These are phyloP conservation scores for Ellobius talpinus DNA, from an alignment of 2,113 vertebrate genomes.

Conservation along the genomic window DNA sequence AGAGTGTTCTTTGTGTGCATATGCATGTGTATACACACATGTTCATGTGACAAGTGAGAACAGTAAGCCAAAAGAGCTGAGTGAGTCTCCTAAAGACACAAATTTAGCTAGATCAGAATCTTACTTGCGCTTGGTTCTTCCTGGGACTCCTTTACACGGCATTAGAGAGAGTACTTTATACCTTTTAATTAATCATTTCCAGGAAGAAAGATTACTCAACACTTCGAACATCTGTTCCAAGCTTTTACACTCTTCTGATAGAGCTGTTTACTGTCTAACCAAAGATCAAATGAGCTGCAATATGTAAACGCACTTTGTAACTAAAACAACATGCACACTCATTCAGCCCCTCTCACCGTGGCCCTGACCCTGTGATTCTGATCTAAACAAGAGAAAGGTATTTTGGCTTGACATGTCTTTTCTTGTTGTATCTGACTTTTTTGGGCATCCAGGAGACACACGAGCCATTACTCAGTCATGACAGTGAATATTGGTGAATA, in stretches of 20 bases:
- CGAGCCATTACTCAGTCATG: background rate
- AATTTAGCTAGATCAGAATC: background rate
- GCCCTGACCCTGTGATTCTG: background rate
- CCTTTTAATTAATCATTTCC: conserved; percentile 75
- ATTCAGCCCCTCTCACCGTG: background rate
- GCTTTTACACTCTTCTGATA: conserved; percentile 48
- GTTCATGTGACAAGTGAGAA: background rate
- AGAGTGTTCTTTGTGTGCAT: background rate
- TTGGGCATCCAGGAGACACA: background rate
- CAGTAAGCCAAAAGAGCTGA: background rate
- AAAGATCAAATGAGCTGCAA: conserved; percentile 60
- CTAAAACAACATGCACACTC: background rate
- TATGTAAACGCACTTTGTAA: conserved; percentile 63
- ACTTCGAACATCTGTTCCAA: conserved; percentile 24
- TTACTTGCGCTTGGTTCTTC: background rate
- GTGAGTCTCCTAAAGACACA: background rate
- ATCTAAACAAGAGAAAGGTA: background rate
- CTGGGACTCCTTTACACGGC: background rate
- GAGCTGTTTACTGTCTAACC: conserved; percentile 66
- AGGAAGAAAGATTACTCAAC: conserved; percentile 55
- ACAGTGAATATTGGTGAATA: background rate
- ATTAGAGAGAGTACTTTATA: conserved; percentile 22
- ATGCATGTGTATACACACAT: background rate
- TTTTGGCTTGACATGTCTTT: conserved; percentile 1
- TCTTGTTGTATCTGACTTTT: background rate